These are phyloP conservation scores for Leistus spinibarbis DNA, from an alignment of 2,888 invertebrate species.

Conservation along the genomic window DNA sequence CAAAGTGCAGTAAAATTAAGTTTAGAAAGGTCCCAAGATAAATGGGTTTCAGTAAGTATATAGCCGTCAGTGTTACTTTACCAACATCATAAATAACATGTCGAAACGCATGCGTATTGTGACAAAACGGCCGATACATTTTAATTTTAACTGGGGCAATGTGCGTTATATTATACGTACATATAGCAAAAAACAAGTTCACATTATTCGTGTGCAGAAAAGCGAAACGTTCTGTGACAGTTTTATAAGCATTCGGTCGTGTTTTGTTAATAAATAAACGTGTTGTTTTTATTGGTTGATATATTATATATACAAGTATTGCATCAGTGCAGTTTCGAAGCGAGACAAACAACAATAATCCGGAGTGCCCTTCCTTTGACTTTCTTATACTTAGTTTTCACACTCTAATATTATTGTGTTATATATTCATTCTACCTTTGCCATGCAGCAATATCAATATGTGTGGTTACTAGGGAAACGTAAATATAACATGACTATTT, in stretches of 20 bases:
- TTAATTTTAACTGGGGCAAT: conserved; percentile 2
- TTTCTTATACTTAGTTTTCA: too few species aligned
- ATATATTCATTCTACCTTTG: too few species aligned
- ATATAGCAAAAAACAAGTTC: conserved; percentile 2
- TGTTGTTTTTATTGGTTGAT: not conserved
- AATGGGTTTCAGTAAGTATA: not conserved
- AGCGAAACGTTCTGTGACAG: not conserved
- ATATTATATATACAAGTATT: too few species aligned
- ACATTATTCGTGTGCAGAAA: not conserved
- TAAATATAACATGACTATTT: too few species aligned
- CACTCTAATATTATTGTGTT: too few species aligned
- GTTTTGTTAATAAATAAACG: not conserved
- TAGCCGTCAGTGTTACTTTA: conserved; percentile 8
- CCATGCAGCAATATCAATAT: too few species aligned
- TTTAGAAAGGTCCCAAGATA: conserved; percentile 2
- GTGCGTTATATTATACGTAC: not conserved
- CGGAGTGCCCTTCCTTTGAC: too few species aligned
- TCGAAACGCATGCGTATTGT: conserved; percentile 29
- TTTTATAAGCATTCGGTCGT: not conserved
- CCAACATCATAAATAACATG: conserved; percentile 27
- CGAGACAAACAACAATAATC: too few species aligned
- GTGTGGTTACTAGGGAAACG: too few species aligned
- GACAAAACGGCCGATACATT: conserved; percentile 32
- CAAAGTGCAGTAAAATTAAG: not conserved
- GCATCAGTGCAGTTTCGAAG: too few species aligned